Percentiles rank a stretch among this genome's conserved stretches.
Evolutionary conservation across 2,113 vertebrate genomes (phyloP).

Genomic region (Xiphophorus hellerii): DNA sequence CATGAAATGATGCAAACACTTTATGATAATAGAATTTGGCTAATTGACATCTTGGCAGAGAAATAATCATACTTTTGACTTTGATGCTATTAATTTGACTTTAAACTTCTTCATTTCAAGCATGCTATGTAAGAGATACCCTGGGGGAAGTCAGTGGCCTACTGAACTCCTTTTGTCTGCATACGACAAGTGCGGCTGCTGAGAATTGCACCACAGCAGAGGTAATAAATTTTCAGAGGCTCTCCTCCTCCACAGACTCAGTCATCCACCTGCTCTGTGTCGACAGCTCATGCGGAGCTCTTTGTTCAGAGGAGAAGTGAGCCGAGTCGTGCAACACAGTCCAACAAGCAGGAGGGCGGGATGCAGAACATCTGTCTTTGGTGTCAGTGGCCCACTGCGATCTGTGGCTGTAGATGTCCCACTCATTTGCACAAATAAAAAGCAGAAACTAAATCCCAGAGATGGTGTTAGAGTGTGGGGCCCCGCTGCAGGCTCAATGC

Average conservation of each 20-base stretch:
- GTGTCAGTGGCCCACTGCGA: constrained; percentile 29
- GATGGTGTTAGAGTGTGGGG: constrained; percentile 14
- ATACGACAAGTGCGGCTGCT: constrained; percentile 11
- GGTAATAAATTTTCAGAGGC: constrained; percentile 55
- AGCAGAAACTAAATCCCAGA: not conserved
- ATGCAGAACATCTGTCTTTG: constrained; percentile 16
- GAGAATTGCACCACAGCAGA: constrained; percentile 48
- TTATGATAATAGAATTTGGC: constrained; percentile 50
- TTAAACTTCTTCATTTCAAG: constrained; percentile 17
- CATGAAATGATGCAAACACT: constrained; percentile 42
- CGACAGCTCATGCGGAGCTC: constrained; percentile 29
- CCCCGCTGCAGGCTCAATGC: constrained; percentile 59
- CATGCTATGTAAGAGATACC: constrained; percentile 1
- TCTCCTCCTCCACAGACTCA: constrained; percentile 20
- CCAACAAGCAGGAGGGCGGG: constrained; percentile 1
- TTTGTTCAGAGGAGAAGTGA: constrained; percentile 35
- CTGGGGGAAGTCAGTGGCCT: constrained; percentile 17
- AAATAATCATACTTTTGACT: not conserved
- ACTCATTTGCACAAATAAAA: constrained; percentile 11
- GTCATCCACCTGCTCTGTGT: constrained; percentile 41
- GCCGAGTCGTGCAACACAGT: constrained; percentile 3
- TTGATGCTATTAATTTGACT: constrained; percentile 13
- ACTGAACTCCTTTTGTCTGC: constrained; percentile 28
- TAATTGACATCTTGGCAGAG: constrained; percentile 58
- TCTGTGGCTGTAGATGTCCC: constrained; percentile 34